A percentile compares a stretch with the other conserved stretches of the same genome.
phyloP scores from a whole-genome alignment of 2,113 vertebrate species.

The Spilogale gracilis region DNA sequence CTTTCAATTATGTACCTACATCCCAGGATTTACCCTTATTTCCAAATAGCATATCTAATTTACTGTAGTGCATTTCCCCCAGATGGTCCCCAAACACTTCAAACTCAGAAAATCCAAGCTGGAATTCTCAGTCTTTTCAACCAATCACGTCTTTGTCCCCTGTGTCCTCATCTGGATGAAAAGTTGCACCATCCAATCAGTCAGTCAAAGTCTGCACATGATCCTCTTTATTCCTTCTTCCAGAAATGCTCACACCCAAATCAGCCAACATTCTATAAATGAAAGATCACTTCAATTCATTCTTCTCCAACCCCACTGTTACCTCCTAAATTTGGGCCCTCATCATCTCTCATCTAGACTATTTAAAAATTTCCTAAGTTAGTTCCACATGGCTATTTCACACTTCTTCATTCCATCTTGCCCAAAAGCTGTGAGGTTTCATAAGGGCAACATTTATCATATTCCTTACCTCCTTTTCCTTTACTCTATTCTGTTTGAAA shows the following conservation, averaged over 20 bases:
- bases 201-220: background rate
- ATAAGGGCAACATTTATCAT: background rate
- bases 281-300: background rate
- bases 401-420: background rate
- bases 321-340: background rate
- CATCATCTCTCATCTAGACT: background rate
- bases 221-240: background rate
- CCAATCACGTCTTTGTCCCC: background rate
- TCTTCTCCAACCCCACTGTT: background rate
- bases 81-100: background rate
- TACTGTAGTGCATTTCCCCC: background rate
- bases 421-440: background rate
- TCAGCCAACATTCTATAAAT: background rate
- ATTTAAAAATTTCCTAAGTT: slow-evolving; percentile 1
- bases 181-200: background rate
- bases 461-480: background rate
- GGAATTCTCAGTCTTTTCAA: background rate
- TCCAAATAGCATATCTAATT: background rate
- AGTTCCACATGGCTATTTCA: background rate
- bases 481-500: background rate
- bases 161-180: background rate
- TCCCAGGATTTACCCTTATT: background rate
- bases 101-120: slow-evolving; percentile 35
- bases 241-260: background rate
- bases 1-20: background rate